Percentiles rank a stretch among this genome's conserved stretches.
Conservation (phyloP, 2,113 vertebrate species). For the Blennius ocellaris region DNA sequence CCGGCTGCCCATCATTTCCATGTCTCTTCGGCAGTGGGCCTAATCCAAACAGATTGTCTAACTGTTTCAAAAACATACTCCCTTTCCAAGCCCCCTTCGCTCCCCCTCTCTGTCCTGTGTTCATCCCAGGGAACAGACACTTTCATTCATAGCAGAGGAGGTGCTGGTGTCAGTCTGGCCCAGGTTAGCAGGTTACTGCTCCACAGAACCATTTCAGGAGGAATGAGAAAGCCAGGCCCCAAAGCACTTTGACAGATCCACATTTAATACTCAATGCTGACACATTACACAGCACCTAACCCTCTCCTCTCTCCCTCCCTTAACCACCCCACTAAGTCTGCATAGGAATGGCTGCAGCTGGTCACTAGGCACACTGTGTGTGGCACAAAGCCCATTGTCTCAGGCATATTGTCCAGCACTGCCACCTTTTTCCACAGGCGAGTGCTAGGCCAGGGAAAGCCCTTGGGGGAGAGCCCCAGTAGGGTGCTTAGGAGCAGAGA, state of each 20-base stretch:
- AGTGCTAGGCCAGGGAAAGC: constrained; percentile 42
- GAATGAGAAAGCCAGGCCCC: constrained; percentile 55
- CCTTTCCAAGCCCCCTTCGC: constrained; percentile 55
- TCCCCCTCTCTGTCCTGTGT: constrained; percentile 63
- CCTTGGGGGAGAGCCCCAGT: constrained; percentile 49
- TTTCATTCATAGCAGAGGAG: constrained; percentile 78
- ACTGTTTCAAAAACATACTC: constrained; percentile 80
- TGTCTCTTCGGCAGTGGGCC: constrained; percentile 72
- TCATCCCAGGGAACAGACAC: constrained; percentile 59
- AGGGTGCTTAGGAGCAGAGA: constrained; percentile 63
- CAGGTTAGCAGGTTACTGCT: constrained; percentile 74
- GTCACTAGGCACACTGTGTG: constrained; percentile 49
- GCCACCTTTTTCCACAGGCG: constrained; percentile 58
- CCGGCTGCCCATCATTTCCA: constrained; percentile 71
- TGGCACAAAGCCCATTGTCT: constrained; percentile 67
- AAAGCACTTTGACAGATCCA: constrained; percentile 76
- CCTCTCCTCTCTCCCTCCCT: constrained; percentile 13
- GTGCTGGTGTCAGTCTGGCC: constrained; percentile 71
- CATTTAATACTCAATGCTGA: constrained; percentile 69
- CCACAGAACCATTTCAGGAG: constrained; percentile 64
- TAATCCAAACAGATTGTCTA: constrained; percentile 82
- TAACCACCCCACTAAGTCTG: constrained; percentile 37
- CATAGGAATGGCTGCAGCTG: constrained; percentile 70
- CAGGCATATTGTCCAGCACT: constrained; percentile 59
- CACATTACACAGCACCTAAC: constrained; percentile 57